Percentiles rank a stretch among this genome's conserved stretches.
These are phyloP conservation scores for Dicrurus megarhynchus DNA, from an alignment of 2,113 vertebrate species.

Conservation along the genomic window DNA sequence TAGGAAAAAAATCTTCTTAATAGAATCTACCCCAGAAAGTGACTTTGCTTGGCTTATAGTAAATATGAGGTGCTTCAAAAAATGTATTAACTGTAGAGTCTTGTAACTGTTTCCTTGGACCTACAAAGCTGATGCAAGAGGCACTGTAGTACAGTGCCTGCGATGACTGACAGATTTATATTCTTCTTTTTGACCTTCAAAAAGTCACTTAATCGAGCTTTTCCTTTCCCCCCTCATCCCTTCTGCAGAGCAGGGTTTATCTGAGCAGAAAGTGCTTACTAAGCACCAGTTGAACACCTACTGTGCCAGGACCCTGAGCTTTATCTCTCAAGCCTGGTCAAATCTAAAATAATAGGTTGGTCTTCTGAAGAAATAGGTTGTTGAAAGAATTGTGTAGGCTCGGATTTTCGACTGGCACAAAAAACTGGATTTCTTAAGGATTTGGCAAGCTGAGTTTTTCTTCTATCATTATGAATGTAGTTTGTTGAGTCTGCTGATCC, in stretches of 20 bases:
- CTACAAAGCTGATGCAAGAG: not conserved
- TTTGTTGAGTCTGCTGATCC: not conserved
- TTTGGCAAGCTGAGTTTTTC: not conserved
- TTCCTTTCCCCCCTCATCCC: not conserved
- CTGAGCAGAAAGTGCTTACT: not conserved
- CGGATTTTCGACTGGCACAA: not conserved
- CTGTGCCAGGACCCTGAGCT: not conserved
- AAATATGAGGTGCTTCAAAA: not conserved
- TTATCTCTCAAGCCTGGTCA: not conserved
- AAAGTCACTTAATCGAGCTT: not conserved
- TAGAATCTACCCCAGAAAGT: not conserved
- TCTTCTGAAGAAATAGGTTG: not conserved
- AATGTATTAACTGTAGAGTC: not conserved
- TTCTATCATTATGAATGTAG: not conserved
- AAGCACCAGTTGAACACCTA: not conserved
- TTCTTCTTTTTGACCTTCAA: not conserved
- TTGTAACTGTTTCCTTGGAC: not conserved
- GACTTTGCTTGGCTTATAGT: not conserved
- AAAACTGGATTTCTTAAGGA: not conserved
- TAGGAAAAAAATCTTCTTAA: not conserved
- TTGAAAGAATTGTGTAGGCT: not conserved
- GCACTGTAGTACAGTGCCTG: not conserved
- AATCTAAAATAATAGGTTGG: not conserved
- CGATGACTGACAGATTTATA: not conserved
- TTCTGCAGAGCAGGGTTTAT: slow-evolving; percentile 16